Evolutionary conservation across 30 jellyfish, hydroid and myxozoan species (phyloP), one percentile per base, ranked within the genome.

Genomic region (Aurelia aurita complex sp. Pacific): DNA sequence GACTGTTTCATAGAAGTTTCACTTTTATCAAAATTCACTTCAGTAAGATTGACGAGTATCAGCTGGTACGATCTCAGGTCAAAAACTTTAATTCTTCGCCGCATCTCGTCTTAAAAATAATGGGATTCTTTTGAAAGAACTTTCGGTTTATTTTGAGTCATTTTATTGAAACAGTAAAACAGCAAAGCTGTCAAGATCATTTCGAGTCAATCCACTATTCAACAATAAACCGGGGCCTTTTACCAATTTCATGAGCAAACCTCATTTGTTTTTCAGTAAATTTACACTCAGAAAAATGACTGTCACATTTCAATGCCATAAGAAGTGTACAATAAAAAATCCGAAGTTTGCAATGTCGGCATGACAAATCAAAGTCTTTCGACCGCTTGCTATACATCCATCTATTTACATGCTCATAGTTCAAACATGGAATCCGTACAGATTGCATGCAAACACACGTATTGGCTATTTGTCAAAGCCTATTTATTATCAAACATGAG

Each of bases 141-240:
- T 77, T 64, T 72, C 52, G 88, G 78, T 62, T 62, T 52, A 65
- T 18, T 5, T 42, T 64, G 76, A 59, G 50, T 64, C 88, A 40
- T 10, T 42, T 43, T 77, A 77, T 77, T 77, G 79, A 62, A 77
- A 61, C 78, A 19, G 69, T 77, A 60, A 38, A 19, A 77, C 79
- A 77, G 63, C 65, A 40, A 64, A 36, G 43, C 57, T 46, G 57
- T 46, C 57, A 46, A 46, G 57, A 13, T 46, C 57, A 46, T 46
- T 46, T 46, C 57, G 4, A 46, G 57, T 46, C 57, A 46, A 46
- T 46, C 57, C 69, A 51, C 12, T 67, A 55, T 16, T 38, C 65
- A 53, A 77, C 88, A 77, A 77, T 77, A 55, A 77, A 70, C 88
- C 78, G 79, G 12, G 13, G 38, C 57, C 78, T 77, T 77, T 77